Base-by-base conservation (phyloP, 2,797 vertebrate species). In the Micropoecilia bifurca region DNA sequence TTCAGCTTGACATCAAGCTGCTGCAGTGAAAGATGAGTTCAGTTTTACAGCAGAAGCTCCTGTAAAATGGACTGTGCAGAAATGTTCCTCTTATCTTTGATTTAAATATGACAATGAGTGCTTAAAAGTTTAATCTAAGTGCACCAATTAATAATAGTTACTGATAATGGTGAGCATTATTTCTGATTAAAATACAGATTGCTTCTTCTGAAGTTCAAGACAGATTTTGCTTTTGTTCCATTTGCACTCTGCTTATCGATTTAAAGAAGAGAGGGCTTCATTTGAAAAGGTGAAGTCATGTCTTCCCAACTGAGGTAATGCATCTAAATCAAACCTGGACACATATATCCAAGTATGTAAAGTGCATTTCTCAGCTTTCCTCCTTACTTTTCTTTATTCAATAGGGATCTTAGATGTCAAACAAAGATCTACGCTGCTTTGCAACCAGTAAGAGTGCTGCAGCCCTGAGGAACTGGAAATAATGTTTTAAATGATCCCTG, bases 401-500 rank as follows among this genome's bases (percentile, higher is more conserved):
- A 8, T 28, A 74, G 48, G 16, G 4, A 39, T 55, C 18, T 74
- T 39, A 55, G 48, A 25, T 55, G 33, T 74, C 33, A 55, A 74
- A 55, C 33, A 53, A 53, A 74, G 53, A 25, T 39, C 48, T 63
- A 28, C 41, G 68, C 63, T n/a, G 39, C 71, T 66, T 63, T 41
- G 45, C 74, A 86, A 74, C 73, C 50, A 36, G 10, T 28, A 59
- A 41, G 46, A 82, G 73, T 2, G 8, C 53, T 71, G 63, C 55
- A 57, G 48, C 50, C 25, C 3, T 2, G 69, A 50, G 25, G 71
- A 76, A 41, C 71, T 33, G 73, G 36, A 48, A 80, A 73, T 77
- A 89, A 86, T 63, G 88, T 82, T 86, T 84, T 53, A 79, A 90
- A 86, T 86, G 61, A 89, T 79, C 68, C 45, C 79, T 91, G 75